phyloP scores from a whole-genome alignment of 30 jellyfish, hydroid and myxozoan species.

The Hydra vulgaris region DNA sequence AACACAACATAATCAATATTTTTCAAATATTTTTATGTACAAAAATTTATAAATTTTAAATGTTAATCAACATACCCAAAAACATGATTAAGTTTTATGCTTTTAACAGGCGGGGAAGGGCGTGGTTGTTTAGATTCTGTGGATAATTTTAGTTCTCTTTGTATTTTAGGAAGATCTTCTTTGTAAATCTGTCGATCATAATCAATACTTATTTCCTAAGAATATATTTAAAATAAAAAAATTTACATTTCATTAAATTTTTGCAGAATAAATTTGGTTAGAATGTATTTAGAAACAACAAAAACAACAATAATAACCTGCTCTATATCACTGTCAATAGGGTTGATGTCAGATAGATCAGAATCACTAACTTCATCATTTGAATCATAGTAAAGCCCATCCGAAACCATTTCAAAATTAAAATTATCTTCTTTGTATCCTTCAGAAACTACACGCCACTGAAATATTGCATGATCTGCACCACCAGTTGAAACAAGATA shows the following conservation, averaged over 20 bases:
- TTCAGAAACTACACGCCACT: slow-evolving; percentile 87
- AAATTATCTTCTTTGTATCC: slow-evolving; percentile 45
- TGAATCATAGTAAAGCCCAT: slow-evolving; percentile 50
- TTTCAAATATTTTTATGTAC: no score
- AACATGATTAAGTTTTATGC: slow-evolving; percentile 54
- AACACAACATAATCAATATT: no score
- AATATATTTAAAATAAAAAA: neutral
- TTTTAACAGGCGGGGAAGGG: slow-evolving; percentile 69
- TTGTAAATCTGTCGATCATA: slow-evolving; percentile 63
- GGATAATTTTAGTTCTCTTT: slow-evolving; percentile 50
- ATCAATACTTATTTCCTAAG: slow-evolving; percentile 58
- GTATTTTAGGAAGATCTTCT: slow-evolving; percentile 73
- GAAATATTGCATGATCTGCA: slow-evolving; percentile 89
- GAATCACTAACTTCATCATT: slow-evolving; percentile 93
- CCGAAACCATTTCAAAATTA: slow-evolving; percentile 55
- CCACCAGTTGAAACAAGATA: slow-evolving; percentile 81
- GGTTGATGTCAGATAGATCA: slow-evolving; percentile 87
- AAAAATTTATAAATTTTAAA: no score
- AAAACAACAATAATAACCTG: no score
- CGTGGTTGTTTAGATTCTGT: slow-evolving; percentile 51
- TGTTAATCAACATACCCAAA: slow-evolving; percentile 50
- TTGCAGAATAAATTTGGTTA: no score
- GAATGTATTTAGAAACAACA: no score
- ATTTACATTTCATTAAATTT: no score
- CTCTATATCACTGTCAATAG: slow-evolving; percentile 85